phyloP scores from a whole-genome alignment of 2,888 invertebrate species.

The Nephrotoma flavescens region DNA sequence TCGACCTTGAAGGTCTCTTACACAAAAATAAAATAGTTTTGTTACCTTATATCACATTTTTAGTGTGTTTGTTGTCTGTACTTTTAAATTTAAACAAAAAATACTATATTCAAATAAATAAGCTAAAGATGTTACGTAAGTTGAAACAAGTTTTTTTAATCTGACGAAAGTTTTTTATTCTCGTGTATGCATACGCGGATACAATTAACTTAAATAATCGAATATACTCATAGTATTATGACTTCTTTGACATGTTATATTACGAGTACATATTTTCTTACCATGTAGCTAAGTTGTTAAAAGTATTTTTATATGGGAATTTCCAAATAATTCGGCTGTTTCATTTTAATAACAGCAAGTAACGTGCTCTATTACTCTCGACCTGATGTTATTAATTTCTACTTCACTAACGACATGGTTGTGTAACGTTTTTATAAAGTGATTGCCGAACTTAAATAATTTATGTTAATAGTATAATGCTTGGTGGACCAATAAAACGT shows the following conservation, averaged over 20 bases:
- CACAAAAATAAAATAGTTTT: neutral
- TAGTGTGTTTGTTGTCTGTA: neutral
- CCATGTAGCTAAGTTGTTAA: neutral
- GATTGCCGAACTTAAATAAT: neutral
- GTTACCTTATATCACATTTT: neutral
- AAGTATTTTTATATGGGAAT: neutral
- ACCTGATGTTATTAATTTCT: neutral
- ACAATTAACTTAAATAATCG: neutral
- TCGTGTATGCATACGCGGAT: neutral
- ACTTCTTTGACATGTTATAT: neutral
- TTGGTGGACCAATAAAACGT: neutral
- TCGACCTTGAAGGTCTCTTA: neutral
- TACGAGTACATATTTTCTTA: neutral
- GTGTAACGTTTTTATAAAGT: neutral
- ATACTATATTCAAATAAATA: neutral
- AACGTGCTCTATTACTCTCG: neutral
- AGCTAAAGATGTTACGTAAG: neutral
- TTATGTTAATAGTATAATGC: neutral
- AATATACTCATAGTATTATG: neutral
- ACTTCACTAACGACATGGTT: neutral
- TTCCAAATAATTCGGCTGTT: neutral
- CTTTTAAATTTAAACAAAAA: neutral
- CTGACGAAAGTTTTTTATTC: neutral
- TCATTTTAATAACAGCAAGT: neutral
- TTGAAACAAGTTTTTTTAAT: neutral